Evolutionary conservation across 2,888 invertebrate species (phyloP).

Genomic region (Hemithea aestivaria): DNA sequence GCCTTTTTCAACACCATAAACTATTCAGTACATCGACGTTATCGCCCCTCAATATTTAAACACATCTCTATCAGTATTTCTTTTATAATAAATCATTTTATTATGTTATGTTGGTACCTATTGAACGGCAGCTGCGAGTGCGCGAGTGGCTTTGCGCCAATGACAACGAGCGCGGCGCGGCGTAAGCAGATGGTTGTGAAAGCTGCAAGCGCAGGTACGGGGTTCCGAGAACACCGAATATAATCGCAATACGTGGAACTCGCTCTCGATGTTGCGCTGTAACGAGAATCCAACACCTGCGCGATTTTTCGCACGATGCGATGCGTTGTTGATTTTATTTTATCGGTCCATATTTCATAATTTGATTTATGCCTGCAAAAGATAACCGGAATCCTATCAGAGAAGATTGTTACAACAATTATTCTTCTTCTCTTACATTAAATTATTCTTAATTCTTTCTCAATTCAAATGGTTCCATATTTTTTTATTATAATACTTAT

Average conservation of each 20-base stretch:
- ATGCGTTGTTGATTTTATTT: too few species aligned
- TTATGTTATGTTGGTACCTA: constrained; percentile 24
- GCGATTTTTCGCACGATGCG: background rate
- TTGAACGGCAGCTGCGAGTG: constrained; percentile 39
- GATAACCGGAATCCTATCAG: too few species aligned
- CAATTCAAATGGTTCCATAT: too few species aligned
- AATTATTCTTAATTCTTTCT: too few species aligned
- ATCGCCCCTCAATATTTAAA: background rate
- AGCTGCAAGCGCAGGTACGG: constrained; percentile 69
- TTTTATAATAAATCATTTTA: background rate
- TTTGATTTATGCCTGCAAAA: too few species aligned
- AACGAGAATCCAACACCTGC: constrained; percentile 64
- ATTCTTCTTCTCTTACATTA: too few species aligned
- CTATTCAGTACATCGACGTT: too few species aligned
- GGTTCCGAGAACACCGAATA: constrained; percentile 75
- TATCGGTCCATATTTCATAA: too few species aligned
- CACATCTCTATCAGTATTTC: background rate
- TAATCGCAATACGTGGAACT: constrained; percentile 70
- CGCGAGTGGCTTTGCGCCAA: constrained; percentile 35
- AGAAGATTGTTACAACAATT: too few species aligned
- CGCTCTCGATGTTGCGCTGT: constrained; percentile 58
- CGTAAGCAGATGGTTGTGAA: constrained; percentile 69
- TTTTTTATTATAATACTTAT: too few species aligned
- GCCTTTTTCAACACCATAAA: too few species aligned
- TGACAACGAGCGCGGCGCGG: constrained; percentile 48